These are phyloP conservation scores for Saccostrea glomerata DNA, from an alignment of 1,140 invertebrate species.

Conservation along the genomic window DNA sequence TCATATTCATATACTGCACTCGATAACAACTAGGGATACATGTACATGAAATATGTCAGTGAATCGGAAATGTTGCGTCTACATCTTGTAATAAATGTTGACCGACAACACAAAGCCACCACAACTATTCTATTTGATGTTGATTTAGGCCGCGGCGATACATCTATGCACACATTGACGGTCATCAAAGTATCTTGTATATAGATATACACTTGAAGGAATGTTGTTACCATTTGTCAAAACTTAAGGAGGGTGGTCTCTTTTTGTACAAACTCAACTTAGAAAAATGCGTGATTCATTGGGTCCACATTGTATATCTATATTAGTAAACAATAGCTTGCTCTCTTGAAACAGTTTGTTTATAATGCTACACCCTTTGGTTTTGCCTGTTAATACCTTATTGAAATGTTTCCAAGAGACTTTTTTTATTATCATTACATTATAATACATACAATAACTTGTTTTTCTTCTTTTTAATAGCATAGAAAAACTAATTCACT, in stretches of 20 bases:
- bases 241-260: background rate
- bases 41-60: background rate
- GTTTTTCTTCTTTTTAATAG: too few species aligned
- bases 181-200: background rate
- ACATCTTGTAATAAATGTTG: background rate
- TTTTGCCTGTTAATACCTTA: too few species aligned
- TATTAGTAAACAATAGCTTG: background rate
- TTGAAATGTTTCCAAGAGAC: too few species aligned
- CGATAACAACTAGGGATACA: background rate
- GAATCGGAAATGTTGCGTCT: background rate
- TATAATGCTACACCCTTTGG: background rate
- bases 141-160: background rate
- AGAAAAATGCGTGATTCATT: conserved; percentile 17
- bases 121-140: background rate
- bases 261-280: background rate
- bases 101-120: background rate
- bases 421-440: too few species aligned
- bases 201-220: background rate
- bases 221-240: background rate
- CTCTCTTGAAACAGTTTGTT: background rate
- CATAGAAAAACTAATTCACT: too few species aligned
- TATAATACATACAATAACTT: too few species aligned
- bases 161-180: background rate
- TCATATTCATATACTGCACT: too few species aligned
- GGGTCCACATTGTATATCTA: background rate